phyloP scores from a whole-genome alignment of 2,797 vertebrate genomes.

The Morelia viridis region DNA sequence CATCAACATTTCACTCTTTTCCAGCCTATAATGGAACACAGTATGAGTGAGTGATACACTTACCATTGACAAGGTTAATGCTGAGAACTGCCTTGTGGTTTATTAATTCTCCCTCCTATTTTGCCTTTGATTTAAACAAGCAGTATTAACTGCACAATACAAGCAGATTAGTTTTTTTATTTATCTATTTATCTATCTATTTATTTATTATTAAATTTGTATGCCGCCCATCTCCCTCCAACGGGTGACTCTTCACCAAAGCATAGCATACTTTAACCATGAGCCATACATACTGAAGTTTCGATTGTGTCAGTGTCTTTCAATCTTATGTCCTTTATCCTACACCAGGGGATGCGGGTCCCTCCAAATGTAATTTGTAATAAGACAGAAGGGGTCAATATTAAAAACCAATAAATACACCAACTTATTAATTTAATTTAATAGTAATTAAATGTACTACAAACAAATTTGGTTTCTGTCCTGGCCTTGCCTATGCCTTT shows the following conservation, averaged over 20 bases:
- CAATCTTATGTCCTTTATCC: neutral
- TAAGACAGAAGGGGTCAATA: neutral
- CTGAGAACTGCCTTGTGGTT: conserved; percentile 16
- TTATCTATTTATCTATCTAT: neutral
- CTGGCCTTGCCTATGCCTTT: too few relatives aligned
- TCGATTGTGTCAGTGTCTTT: neutral
- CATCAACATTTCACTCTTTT: neutral
- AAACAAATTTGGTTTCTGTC: neutral
- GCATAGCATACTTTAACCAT: neutral
- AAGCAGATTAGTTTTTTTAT: accelerated
- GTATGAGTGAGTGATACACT: conserved; percentile 14
- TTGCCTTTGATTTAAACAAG: conserved; percentile 17
- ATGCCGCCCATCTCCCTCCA: too few relatives aligned
- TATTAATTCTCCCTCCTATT: conserved; percentile 3
- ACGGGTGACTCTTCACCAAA: neutral
- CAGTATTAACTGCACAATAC: conserved; percentile 6
- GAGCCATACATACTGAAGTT: neutral
- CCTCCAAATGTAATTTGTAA: neutral
- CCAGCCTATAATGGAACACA: conserved; percentile 1
- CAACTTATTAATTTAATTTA: neutral
- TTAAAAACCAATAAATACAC: neutral
- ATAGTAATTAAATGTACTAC: neutral
- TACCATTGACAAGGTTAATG: conserved; percentile 25
- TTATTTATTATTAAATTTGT: too few relatives aligned
- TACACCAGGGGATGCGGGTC: neutral